Conservation (phyloP, 2,113 vertebrate genomes). For the Abramis brama region DNA sequence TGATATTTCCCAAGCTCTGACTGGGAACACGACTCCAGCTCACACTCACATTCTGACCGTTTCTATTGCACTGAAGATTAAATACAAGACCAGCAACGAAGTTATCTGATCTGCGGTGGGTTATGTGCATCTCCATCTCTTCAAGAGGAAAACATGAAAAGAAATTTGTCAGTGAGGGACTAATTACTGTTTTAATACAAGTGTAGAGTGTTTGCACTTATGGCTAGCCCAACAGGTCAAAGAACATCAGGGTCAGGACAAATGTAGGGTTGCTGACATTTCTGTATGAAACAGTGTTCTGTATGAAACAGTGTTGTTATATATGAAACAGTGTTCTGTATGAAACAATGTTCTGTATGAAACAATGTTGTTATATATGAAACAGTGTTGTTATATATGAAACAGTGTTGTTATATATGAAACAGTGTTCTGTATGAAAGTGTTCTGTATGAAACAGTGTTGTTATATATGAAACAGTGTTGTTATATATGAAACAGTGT, state of each 20-base stretch:
- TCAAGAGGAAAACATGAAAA: background rate
- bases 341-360: too few relatives aligned
- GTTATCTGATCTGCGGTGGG: background rate
- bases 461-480: too few relatives aligned
- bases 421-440: too few relatives aligned
- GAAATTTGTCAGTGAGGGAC: background rate
- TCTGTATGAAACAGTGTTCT: too few relatives aligned
- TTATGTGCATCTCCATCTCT: background rate
- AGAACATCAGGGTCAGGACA: background rate
- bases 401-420: too few relatives aligned
- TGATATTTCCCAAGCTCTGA: constrained; percentile 18
- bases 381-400: too few relatives aligned
- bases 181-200: background rate
- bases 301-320: too few relatives aligned
- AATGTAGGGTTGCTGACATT: background rate
- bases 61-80: constrained; percentile 55
- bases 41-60: constrained; percentile 33
- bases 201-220: background rate
- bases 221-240: too few relatives aligned
- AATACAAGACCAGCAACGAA: constrained; percentile 60
- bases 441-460: too few relatives aligned
- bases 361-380: too few relatives aligned
- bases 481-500: too few relatives aligned
- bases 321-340: too few relatives aligned
- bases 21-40: constrained; percentile 61